A percentile compares a stretch with the other conserved stretches of the same genome.
Conservation (phyloP, 2,113 vertebrate species). For the Maccullochella peelii region DNA sequence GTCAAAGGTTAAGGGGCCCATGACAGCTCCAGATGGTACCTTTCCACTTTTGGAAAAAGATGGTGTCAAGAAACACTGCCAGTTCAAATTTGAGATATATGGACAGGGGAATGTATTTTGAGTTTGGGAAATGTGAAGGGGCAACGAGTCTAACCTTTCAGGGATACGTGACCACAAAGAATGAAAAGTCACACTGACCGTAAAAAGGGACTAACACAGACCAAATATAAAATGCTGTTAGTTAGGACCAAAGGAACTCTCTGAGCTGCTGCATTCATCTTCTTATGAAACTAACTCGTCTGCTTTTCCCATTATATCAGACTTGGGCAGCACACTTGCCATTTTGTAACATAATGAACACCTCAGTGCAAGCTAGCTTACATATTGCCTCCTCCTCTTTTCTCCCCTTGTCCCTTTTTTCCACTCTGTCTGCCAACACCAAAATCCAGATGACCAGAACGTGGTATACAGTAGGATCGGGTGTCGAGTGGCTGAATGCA, state of each 20-base stretch:
- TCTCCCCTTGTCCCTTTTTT: constrained; percentile 69
- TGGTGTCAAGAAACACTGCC: constrained; percentile 36
- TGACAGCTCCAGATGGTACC: constrained; percentile 52
- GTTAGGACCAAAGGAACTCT: constrained; percentile 7
- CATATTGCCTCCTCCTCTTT: constrained; percentile 56
- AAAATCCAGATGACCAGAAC: constrained; percentile 72
- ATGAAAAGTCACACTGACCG: constrained; percentile 6
- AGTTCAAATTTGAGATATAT: constrained; percentile 37
- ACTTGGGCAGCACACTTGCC: constrained; percentile 32
- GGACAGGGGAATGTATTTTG: constrained; percentile 51
- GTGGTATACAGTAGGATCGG: constrained; percentile 74
- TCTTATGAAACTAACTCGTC: constrained; percentile 30
- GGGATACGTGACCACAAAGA: constrained; percentile 12
- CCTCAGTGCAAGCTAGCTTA: constrained; percentile 46
- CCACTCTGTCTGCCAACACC: constrained; percentile 76
- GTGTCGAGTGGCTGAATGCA: constrained; percentile 66
- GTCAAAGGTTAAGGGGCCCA: constrained; percentile 51
- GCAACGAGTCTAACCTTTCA: constrained; percentile 17
- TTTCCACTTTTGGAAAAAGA: constrained; percentile 66
- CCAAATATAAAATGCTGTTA: neutral
- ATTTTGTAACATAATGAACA: constrained; percentile 66
- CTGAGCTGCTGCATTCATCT: neutral
- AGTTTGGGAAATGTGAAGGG: constrained; percentile 19
- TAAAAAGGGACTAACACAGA: constrained; percentile 12
- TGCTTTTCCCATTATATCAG: constrained; percentile 42